Evolutionary conservation across 2,113 vertebrate species (phyloP), one percentile per base, ranked within the genome.

Genomic region (Myiozetetes cayanensis): DNA sequence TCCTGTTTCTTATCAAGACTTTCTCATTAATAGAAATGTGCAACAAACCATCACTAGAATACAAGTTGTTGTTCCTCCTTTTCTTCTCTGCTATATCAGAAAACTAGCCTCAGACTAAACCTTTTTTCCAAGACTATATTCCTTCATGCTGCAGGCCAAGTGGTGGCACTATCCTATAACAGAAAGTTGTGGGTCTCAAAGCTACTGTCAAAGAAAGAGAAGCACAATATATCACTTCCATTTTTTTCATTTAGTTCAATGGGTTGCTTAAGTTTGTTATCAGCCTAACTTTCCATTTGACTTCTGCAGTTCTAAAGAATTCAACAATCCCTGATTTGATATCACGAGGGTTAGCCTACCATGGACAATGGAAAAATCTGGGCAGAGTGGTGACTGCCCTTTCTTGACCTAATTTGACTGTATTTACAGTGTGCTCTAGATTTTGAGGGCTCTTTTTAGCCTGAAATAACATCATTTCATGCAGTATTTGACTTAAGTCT

Each of bases 1-100:
- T 31, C 41, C 3, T 73, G 20, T 66, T 91, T 84, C 25, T 49
- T 37, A 21, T 18, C 28, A 91, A 28, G 14, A 37, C 12, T 55
- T 74, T 43, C 27, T 1, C 0, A 63, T 28, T 35, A 81, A 25
- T 1, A 2, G 24, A 14, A 79, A 71, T 49, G 46, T 19, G 5
- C 31, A 63, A 15, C 5, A 77, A 85, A 31, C 28, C 18, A 35
- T 39, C 20, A 43, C 5, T 47, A 87, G 39, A 43, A 35, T 47
- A 47, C 4, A 9, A 59, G 12, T 25, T 31, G 11, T 17, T 87
- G 5, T 13, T 89, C 43, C 27, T 50, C 28, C 6, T 92, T 72
- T 90, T 65, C 35, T 74, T 73, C 19, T 85, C 22, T 70, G 31
- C 5, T 4, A 56, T 85, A 67, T 19, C 3, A 77, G 56, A 76